phyloP scores from a whole-genome alignment of 2,888 invertebrate genomes.

The Allygus modestus region DNA sequence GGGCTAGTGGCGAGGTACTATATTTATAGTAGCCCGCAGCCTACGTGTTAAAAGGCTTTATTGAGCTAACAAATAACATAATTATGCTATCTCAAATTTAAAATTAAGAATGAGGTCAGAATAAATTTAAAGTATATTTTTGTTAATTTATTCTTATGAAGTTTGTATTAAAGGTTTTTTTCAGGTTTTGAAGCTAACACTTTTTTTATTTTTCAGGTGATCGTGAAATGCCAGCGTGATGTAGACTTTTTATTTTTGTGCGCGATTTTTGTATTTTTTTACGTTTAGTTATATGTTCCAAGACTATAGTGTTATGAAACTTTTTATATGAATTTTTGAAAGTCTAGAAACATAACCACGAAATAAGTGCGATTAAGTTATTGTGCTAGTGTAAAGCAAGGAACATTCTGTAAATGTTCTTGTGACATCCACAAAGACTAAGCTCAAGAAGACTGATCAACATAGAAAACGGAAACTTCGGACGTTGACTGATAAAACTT shows the following conservation, averaged over 20 bases:
- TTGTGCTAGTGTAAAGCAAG: constrained; percentile 34
- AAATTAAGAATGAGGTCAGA: too few relatives aligned
- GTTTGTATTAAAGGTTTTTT: too few relatives aligned
- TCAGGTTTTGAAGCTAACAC: too few relatives aligned
- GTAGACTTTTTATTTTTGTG: constrained; percentile 35
- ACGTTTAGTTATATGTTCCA: constrained; percentile 37
- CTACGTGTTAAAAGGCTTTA: too few relatives aligned
- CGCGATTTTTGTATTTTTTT: constrained; percentile 57
- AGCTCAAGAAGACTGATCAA: constrained; percentile 61
- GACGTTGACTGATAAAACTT: constrained; percentile 60
- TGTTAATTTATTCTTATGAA: too few relatives aligned
- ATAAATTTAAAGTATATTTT: too few relatives aligned
- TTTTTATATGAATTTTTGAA: constrained; percentile 26
- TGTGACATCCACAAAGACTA: constrained; percentile 52
- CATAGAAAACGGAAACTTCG: constrained; percentile 42
- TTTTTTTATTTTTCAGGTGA: constrained; percentile 38
- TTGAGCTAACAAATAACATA: too few relatives aligned
- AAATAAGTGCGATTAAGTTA: constrained; percentile 28
- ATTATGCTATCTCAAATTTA: too few relatives aligned
- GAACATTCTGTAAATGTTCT: constrained; percentile 37
- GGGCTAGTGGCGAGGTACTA: too few relatives aligned
- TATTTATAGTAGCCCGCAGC: too few relatives aligned
- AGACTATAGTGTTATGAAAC: constrained; percentile 37
- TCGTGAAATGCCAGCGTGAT: not conserved
- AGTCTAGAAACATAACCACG: not conserved